Evolutionary conservation across 2,113 vertebrate genomes (phyloP).

Genomic region (Irena cyanogastra): DNA sequence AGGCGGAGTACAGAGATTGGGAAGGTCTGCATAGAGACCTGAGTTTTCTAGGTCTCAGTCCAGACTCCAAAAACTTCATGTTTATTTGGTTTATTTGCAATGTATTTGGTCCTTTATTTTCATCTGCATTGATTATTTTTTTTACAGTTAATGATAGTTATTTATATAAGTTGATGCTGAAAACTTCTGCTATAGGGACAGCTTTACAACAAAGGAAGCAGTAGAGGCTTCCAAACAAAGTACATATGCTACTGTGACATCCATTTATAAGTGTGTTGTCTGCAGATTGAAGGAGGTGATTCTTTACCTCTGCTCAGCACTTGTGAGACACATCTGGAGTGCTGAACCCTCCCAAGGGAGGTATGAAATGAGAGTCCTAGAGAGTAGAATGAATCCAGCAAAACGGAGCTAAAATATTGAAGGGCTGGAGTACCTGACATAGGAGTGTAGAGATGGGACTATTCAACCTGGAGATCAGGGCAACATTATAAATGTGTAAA

Average conservation of each 20-base stretch:
- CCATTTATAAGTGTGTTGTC: background rate
- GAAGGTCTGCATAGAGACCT: background rate
- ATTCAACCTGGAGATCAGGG: background rate
- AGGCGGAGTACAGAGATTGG: background rate
- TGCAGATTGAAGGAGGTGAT: background rate
- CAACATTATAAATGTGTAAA: background rate
- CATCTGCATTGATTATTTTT: background rate
- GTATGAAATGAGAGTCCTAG: background rate
- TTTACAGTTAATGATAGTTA: background rate
- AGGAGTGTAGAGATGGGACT: background rate
- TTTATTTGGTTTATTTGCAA: background rate
- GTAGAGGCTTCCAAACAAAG: background rate
- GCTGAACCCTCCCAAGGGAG: background rate
- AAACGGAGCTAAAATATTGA: background rate
- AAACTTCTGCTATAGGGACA: background rate
- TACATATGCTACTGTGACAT: background rate
- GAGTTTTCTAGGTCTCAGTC: background rate
- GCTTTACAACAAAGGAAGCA: background rate
- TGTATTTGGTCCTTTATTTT: background rate
- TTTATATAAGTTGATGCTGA: background rate
- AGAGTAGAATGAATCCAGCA: background rate
- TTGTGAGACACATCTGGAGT: background rate
- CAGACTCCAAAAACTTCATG: background rate
- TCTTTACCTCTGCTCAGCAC: background rate
- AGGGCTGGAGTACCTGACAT: background rate